Conservation (phyloP, 2,797 vertebrate genomes). For the Hephaestus fuliginosus region DNA sequence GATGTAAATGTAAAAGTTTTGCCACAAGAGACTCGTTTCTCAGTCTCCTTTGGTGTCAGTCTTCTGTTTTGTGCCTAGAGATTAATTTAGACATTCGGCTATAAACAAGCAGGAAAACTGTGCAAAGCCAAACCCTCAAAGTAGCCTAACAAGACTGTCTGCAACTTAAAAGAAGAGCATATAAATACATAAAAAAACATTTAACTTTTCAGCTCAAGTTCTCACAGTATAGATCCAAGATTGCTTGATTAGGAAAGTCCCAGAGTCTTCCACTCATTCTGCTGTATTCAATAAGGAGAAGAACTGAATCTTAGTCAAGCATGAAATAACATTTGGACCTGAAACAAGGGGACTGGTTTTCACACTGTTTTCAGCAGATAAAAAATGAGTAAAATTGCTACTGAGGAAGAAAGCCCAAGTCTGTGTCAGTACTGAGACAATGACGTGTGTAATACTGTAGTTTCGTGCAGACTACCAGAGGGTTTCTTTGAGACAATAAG, state of each 20-base stretch:
- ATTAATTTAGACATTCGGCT: slow-evolving; percentile 14
- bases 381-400: slow-evolving; percentile 30
- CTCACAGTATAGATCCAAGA: slow-evolving; percentile 42
- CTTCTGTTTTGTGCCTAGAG: slow-evolving; percentile 3
- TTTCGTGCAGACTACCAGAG: slow-evolving; percentile 33
- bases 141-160: slow-evolving; percentile 30
- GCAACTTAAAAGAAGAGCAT: background rate
- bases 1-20: background rate
- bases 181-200: slow-evolving; percentile 12
- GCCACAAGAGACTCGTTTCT: background rate
- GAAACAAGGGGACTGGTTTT: slow-evolving; percentile 49
- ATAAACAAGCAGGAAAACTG: background rate
- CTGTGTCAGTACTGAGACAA: slow-evolving; percentile 4
- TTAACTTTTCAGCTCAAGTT: slow-evolving; percentile 32
- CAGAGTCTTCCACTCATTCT: slow-evolving; percentile 14
- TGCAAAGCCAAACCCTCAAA: slow-evolving; percentile 1
- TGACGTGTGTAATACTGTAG: slow-evolving; percentile 22
- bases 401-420: slow-evolving; percentile 37
- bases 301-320: slow-evolving; percentile 32
- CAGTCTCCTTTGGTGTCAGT: background rate
- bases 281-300: slow-evolving; percentile 11
- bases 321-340: slow-evolving; percentile 36
- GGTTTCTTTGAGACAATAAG: slow-evolving; percentile 57
- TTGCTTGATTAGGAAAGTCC: slow-evolving; percentile 26
- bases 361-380: slow-evolving; percentile 20